These are phyloP conservation scores for Drosophila repleta DNA, from an alignment of 1,140 invertebrate genomes.

Conservation along the genomic window DNA sequence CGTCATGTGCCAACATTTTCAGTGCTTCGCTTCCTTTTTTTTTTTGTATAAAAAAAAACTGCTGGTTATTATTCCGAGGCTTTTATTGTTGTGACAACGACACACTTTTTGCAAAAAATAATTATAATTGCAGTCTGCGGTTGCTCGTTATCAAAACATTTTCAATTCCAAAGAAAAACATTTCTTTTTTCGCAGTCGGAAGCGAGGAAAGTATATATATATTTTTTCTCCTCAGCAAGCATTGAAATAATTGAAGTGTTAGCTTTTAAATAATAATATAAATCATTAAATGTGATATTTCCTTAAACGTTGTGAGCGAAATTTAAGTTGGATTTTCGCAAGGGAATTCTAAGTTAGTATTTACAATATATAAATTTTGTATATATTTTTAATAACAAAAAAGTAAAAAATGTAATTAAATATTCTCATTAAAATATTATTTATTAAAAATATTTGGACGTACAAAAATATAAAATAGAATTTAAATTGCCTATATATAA, in stretches of 20 bases:
- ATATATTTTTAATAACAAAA: no score
- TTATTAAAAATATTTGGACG: no score
- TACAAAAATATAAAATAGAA: no score
- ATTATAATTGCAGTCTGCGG: constrained; percentile 42
- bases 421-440: no score
- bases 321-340: no score
- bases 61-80: constrained; percentile 31
- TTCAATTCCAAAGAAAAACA: constrained; percentile 8
- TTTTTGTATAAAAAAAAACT: constrained; percentile 10
- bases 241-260: not conserved
- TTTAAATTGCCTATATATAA: no score
- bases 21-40: not conserved
- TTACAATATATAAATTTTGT: not conserved
- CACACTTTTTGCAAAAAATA: constrained; percentile 15
- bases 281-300: no score
- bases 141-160: constrained; percentile 18
- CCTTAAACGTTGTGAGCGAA: no score
- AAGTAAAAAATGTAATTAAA: no score
- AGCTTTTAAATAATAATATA: not conserved
- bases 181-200: not conserved
- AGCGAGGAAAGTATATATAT: not conserved
- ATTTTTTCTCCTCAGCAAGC: not conserved
- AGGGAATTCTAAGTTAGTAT: not conserved
- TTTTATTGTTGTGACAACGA: constrained; percentile 40
- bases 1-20: constrained; percentile 29